phyloP scores from a whole-genome alignment of 1,140 invertebrate genomes.

The Lutraria rhynchaena region DNA sequence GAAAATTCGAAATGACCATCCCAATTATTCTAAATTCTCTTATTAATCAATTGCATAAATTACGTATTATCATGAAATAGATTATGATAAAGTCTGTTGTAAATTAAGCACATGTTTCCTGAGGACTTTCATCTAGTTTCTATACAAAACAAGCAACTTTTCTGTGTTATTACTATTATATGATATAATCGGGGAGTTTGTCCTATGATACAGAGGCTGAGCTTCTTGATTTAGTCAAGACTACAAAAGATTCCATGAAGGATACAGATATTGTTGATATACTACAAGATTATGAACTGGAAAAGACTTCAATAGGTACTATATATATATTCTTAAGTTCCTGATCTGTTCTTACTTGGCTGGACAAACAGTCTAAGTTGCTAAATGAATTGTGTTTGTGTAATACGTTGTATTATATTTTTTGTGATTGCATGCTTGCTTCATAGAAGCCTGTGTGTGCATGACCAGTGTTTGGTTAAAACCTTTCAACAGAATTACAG shows the following conservation, averaged over 20 bases:
- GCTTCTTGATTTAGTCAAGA: constrained; percentile 40
- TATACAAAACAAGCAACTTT: too few relatives aligned
- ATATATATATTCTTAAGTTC: background rate
- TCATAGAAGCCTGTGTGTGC: background rate
- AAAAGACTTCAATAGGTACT: constrained; percentile 47
- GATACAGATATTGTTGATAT: constrained; percentile 44
- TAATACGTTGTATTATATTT: background rate
- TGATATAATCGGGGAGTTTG: background rate
- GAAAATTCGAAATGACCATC: too few relatives aligned
- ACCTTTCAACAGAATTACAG: too few relatives aligned
- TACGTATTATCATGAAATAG: too few relatives aligned
- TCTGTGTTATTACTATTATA: too few relatives aligned
- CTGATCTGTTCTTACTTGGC: too few relatives aligned
- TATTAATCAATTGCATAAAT: too few relatives aligned
- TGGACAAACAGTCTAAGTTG: too few relatives aligned
- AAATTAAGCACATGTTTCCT: too few relatives aligned
- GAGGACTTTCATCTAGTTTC: too few relatives aligned
- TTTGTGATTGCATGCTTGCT: background rate
- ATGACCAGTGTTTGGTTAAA: background rate
- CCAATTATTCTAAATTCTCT: too few relatives aligned
- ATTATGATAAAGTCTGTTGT: too few relatives aligned
- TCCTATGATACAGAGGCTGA: constrained; percentile 40
- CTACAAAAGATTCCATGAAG: constrained; percentile 24
- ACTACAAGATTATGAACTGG: constrained; percentile 51
- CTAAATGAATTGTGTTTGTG: background rate